phyloP scores from a whole-genome alignment of 1,140 invertebrate species.

The Lineus longissimus region DNA sequence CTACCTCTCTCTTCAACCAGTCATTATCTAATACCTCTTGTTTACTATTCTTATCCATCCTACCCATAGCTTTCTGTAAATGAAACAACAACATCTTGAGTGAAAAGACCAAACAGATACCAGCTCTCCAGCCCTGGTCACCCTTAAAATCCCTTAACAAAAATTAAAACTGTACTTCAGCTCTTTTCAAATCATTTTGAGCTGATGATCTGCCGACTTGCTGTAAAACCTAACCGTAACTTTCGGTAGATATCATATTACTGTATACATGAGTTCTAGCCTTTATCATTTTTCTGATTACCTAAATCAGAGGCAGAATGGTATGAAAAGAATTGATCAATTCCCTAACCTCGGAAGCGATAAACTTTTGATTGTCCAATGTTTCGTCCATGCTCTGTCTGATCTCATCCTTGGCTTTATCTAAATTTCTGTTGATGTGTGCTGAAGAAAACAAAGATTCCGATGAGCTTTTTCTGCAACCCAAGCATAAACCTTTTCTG shows the following conservation, averaged over 20 bases:
- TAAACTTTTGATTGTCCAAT: constrained; percentile 41
- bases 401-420: constrained; percentile 34
- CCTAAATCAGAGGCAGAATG: neutral
- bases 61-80: constrained; percentile 47
- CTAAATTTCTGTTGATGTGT: constrained; percentile 32
- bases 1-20: constrained; percentile 50
- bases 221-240: no score
- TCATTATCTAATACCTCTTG: constrained; percentile 52
- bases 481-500: neutral
- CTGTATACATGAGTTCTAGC: no score
- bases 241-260: no score
- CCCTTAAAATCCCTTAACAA: no score
- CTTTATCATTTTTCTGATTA: no score
- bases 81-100: constrained; percentile 7
- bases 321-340: neutral
- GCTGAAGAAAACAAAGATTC: constrained; percentile 33
- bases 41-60: constrained; percentile 47
- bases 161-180: no score
- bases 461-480: no score
- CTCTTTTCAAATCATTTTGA: no score
- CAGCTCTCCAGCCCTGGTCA: no score
- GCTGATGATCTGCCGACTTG: no score
- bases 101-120: no score
- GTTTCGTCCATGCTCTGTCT: constrained; percentile 35
- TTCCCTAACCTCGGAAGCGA: constrained; percentile 40